These are phyloP conservation scores for Stegodyphus mimosarum DNA, from an alignment of 1,140 invertebrate species.

Conservation along the genomic window DNA sequence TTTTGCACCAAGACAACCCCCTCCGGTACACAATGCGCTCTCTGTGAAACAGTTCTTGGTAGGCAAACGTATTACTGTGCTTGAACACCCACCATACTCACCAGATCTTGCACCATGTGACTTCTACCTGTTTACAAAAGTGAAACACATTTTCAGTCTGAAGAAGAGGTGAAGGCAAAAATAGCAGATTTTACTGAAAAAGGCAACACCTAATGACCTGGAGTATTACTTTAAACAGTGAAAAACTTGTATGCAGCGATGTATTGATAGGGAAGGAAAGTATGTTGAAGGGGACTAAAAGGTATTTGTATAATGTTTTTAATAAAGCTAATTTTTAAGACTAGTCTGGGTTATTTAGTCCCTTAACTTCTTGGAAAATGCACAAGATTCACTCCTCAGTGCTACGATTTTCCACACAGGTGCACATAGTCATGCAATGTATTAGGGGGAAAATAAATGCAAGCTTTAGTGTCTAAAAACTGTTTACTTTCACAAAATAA, in stretches of 20 bases:
- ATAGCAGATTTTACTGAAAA: constrained; percentile 2
- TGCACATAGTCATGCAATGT: too few relatives aligned
- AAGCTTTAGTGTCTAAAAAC: too few relatives aligned
- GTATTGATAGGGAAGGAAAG: constrained; percentile 4
- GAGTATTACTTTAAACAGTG: not conserved
- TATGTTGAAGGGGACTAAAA: not conserved
- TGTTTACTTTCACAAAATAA: too few relatives aligned
- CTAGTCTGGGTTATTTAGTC: too few relatives aligned
- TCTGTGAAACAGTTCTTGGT: constrained; percentile 4
- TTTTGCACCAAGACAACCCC: constrained; percentile 9
- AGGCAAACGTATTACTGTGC: not conserved
- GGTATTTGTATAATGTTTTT: not conserved
- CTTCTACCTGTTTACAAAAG: constrained; percentile 18
- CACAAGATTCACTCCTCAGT: too few relatives aligned
- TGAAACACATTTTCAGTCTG: constrained; percentile 6
- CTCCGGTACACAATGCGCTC: not conserved
- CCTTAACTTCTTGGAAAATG: too few relatives aligned
- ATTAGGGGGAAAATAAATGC: too few relatives aligned
- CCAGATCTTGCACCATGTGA: constrained; percentile 7
- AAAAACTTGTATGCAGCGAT: not conserved
- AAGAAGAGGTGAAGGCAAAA: not conserved
- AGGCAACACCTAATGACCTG: not conserved
- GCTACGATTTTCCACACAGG: too few relatives aligned
- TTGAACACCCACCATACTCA: not conserved
- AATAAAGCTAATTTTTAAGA: constrained; percentile 8